Conservation (phyloP, 2,113 vertebrate species). For the Tragulus kanchil region DNA sequence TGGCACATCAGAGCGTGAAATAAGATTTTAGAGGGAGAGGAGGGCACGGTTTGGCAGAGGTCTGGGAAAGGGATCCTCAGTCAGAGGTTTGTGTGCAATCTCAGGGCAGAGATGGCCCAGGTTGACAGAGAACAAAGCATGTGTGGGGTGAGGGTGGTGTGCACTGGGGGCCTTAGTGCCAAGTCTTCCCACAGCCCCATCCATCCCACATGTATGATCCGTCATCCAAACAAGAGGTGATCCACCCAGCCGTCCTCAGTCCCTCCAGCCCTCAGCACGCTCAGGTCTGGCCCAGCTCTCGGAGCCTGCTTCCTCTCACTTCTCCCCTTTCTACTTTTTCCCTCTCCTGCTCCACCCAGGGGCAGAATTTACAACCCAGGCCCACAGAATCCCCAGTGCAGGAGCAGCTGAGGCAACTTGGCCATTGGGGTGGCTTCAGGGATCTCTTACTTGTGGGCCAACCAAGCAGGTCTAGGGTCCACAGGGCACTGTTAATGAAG, state of each 20-base stretch:
- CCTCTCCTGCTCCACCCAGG: neutral
- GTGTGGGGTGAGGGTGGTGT: neutral
- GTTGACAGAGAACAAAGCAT: neutral
- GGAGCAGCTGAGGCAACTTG: neutral
- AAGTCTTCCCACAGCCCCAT: neutral
- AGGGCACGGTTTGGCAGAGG: neutral
- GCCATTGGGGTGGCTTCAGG: neutral
- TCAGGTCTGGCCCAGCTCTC: neutral
- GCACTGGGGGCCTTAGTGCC: neutral
- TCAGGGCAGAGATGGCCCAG: neutral
- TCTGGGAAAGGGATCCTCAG: neutral
- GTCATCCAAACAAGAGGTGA: no score
- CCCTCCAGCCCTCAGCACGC: neutral
- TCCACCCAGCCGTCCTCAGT: neutral
- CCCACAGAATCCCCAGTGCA: accelerated
- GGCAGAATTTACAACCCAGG: neutral
- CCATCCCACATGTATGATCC: neutral
- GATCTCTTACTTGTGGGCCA: neutral
- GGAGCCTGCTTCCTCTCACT: neutral
- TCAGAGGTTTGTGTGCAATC: neutral
- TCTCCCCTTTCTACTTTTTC: neutral
- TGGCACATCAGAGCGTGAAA: slow-evolving; percentile 9
- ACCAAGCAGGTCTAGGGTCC: neutral
- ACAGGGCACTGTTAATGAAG: neutral
- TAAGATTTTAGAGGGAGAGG: slow-evolving; percentile 27